phyloP scores from a whole-genome alignment of 2,888 invertebrate genomes.

The Pristionchus entomophagus region DNA sequence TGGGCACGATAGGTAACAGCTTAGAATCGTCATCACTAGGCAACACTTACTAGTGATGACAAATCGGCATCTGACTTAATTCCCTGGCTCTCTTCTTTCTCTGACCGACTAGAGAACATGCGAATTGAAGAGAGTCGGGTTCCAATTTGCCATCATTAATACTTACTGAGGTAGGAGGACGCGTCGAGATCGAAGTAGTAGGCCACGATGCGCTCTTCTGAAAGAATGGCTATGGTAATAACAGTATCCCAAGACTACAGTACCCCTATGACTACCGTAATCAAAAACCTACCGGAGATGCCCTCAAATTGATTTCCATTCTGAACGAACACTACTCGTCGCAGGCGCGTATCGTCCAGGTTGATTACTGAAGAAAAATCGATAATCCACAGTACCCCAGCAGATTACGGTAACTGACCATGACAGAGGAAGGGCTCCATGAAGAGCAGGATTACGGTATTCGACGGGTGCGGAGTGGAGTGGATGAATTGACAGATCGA shows the following conservation, averaged over 20 bases:
- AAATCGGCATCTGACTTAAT: no score
- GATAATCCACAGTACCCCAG: neutral
- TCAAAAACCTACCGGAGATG: neutral
- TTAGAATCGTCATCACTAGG: no score
- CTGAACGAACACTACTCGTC: neutral
- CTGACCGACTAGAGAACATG: no score
- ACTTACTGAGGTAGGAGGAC: neutral
- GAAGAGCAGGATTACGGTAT: slow-evolving; percentile 9
- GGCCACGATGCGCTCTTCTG: neutral
- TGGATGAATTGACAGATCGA: slow-evolving; percentile 12
- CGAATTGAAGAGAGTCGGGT: no score
- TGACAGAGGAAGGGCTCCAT: slow-evolving; percentile 8
- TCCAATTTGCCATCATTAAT: no score
- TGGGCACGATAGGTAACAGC: no score
- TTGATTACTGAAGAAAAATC: neutral
- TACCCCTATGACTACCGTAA: neutral
- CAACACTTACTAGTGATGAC: no score
- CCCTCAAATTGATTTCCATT: neutral
- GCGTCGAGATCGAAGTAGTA: neutral
- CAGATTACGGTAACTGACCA: neutral
- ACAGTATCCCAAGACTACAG: neutral
- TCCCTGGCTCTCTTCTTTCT: no score
- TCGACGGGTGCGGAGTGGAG: neutral
- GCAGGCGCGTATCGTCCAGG: neutral
- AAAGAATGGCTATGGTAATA: neutral